phyloP scores from a whole-genome alignment of 2,113 vertebrate species.

The Diadophis punctatus region DNA sequence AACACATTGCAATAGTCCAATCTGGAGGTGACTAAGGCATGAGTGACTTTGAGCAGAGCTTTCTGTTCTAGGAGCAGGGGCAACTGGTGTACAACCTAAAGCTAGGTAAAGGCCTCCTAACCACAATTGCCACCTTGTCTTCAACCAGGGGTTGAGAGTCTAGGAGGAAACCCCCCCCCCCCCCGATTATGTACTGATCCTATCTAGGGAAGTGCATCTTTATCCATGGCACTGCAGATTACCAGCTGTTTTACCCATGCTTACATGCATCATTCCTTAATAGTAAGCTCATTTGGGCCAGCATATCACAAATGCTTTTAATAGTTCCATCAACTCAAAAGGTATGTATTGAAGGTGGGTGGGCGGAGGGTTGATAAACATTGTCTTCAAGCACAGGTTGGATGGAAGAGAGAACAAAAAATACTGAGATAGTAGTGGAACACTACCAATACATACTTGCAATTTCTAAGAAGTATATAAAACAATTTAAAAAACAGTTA shows the following conservation, averaged over 20 bases:
- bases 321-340: no score
- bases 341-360: no score
- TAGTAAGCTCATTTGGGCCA: not conserved
- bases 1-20: not conserved
- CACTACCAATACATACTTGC: not conserved
- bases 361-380: no score
- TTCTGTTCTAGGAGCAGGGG: not conserved
- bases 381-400: no score
- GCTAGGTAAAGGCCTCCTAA: not conserved
- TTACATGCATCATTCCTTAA: not conserved
- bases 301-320: not conserved
- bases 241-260: not conserved
- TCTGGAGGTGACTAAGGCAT: not conserved
- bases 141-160: not conserved
- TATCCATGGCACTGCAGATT: not conserved
- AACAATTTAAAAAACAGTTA: not conserved
- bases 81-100: not conserved
- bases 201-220: not conserved
- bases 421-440: not conserved
- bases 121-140: not conserved
- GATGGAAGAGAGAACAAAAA: not conserved
- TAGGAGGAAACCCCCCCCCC: not conserved
- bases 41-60: not conserved
- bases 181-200: not conserved
- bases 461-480: not conserved